Evolutionary conservation across 1,140 invertebrate genomes (phyloP).

Genomic region (Ylistrum balloti): DNA sequence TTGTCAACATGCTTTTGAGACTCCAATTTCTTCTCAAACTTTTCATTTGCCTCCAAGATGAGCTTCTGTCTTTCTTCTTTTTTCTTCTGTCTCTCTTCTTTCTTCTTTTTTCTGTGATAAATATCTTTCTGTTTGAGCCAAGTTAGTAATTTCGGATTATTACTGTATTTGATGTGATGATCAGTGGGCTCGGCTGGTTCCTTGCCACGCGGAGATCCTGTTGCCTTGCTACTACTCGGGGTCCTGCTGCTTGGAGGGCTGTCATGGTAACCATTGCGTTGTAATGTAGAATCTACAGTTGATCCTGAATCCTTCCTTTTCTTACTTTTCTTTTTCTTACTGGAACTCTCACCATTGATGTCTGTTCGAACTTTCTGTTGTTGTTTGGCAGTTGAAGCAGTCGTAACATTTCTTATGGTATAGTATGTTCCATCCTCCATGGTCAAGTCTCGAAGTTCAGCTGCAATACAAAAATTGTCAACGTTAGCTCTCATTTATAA

Average conservation of each 20-base stretch:
- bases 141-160: conserved; percentile 64
- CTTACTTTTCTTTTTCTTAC: conserved; percentile 46
- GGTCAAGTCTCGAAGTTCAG: conserved; percentile 46
- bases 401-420: conserved; percentile 62
- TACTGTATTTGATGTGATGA: conserved; percentile 65
- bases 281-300: conserved; percentile 52
- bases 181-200: conserved; percentile 47
- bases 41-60: conserved; percentile 68
- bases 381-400: conserved; percentile 56
- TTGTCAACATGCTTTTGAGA: conserved; percentile 67
- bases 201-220: conserved; percentile 49
- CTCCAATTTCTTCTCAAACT: conserved; percentile 63
- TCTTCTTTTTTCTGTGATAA: conserved; percentile 61
- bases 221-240: conserved; percentile 44
- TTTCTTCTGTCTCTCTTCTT: conserved; percentile 65
- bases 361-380: conserved; percentile 56
- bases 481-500: too few relatives aligned
- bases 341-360: conserved; percentile 43
- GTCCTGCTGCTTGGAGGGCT: conserved; percentile 48
- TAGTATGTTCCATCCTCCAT: conserved; percentile 60
- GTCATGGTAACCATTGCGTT: conserved; percentile 56
- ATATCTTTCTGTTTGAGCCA: conserved; percentile 71
- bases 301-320: conserved; percentile 55
- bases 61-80: conserved; percentile 66
- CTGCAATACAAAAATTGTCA: conserved; percentile 47